Evolutionary conservation across 2,888 invertebrate species (phyloP).

Genomic region (Notodromas monacha): DNA sequence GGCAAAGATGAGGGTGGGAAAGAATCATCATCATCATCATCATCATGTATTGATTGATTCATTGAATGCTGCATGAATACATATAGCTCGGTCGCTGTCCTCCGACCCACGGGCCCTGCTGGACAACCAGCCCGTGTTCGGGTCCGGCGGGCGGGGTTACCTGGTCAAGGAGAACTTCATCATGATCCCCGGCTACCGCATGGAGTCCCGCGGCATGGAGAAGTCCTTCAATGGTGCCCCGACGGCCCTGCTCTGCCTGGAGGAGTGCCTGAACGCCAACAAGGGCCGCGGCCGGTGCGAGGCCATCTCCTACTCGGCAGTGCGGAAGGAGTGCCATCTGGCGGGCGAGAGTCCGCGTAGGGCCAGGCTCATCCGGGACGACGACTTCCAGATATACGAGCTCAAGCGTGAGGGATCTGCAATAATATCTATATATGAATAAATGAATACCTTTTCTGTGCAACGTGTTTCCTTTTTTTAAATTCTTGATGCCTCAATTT

Average conservation of each 20-base stretch:
- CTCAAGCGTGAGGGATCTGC: not conserved
- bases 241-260: not conserved
- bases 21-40: too few species aligned
- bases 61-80: too few species aligned
- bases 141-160: not conserved
- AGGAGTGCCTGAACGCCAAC: too few species aligned
- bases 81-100: too few species aligned
- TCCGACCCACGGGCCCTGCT: too few species aligned
- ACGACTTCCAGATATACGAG: not conserved
- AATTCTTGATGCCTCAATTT: too few species aligned
- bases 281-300: not conserved
- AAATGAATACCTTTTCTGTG: too few species aligned
- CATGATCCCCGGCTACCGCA: not conserved
- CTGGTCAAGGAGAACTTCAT: not conserved
- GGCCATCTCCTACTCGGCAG: not conserved
- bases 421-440: too few species aligned
- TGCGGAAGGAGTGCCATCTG: not conserved
- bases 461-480: too few species aligned
- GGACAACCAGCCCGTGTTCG: constrained; percentile 1
- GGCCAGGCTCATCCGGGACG: constrained; percentile 1
- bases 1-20: too few species aligned
- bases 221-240: not conserved
- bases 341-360: not conserved
- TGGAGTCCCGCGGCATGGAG: not conserved
- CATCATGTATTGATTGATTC: too few species aligned